Conservation (phyloP, 2,113 vertebrate species). For the Diglossa brunneiventris region DNA sequence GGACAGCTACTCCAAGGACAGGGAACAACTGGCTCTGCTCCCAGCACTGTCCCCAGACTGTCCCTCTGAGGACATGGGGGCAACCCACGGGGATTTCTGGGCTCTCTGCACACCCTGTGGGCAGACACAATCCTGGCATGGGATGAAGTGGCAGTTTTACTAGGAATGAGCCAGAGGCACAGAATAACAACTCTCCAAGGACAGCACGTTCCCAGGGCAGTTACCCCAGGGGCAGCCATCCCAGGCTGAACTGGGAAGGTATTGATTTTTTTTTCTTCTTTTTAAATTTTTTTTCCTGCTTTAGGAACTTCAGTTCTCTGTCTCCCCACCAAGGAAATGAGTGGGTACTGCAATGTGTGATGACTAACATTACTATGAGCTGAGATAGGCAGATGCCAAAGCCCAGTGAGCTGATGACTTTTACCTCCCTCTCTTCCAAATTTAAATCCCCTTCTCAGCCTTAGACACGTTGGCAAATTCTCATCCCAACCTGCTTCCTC, state of each 20-base stretch:
- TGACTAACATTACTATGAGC: neutral
- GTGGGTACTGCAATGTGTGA: neutral
- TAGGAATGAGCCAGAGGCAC: neutral
- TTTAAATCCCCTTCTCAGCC: neutral
- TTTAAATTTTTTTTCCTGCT: neutral
- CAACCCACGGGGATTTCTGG: neutral
- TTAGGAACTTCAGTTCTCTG: neutral
- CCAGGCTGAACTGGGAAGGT: neutral
- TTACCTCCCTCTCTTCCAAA: neutral
- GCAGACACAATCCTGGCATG: neutral
- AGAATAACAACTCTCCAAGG: neutral
- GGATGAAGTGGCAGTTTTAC: neutral
- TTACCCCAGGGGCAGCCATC: neutral
- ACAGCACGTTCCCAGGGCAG: neutral
- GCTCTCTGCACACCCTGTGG: neutral
- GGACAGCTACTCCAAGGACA: neutral
- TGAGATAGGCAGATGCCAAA: neutral
- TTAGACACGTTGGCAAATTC: accelerated
- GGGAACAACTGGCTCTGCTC: neutral
- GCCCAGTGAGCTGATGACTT: neutral
- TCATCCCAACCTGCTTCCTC: neutral
- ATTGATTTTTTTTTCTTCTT: too few relatives aligned
- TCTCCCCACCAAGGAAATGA: slow-evolving; percentile 22
- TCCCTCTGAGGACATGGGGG: neutral
- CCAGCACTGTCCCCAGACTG: neutral